Conservation (phyloP, 2,113 vertebrate species). For the Hemiscyllium ocellatum region DNA sequence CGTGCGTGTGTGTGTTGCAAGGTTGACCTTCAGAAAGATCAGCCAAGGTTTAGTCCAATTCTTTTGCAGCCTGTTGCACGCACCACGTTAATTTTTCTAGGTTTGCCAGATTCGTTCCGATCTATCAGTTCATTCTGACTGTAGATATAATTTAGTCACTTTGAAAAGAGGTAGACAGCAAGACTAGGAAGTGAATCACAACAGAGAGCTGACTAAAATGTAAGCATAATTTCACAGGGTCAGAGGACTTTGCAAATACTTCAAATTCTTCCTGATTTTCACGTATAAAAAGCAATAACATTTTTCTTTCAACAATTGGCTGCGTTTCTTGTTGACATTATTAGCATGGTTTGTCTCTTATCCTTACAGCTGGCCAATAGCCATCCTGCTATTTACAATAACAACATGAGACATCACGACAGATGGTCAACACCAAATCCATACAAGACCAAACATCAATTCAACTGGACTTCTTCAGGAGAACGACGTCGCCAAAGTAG, state of each 20-base stretch:
- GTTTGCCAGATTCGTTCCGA: background rate
- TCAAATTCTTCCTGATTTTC: slow-evolving; percentile 33
- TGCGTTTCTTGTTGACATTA: background rate
- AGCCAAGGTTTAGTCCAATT: background rate
- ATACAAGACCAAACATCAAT: slow-evolving; percentile 35
- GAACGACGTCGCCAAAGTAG: slow-evolving; percentile 14
- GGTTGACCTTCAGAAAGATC: background rate
- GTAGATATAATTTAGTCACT: background rate
- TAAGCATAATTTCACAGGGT: background rate
- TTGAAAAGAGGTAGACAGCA: background rate
- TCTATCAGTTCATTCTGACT: background rate
- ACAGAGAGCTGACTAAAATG: background rate
- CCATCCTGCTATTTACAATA: slow-evolving; percentile 31
- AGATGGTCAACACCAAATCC: slow-evolving; percentile 31
- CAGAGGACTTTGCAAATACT: background rate
- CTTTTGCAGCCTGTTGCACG: background rate
- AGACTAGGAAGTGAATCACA: too few relatives aligned
- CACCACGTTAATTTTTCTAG: background rate
- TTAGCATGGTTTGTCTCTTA: background rate
- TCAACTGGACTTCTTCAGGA: slow-evolving; percentile 17
- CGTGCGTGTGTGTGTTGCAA: background rate
- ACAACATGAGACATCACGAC: slow-evolving; percentile 26
- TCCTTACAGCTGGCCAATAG: slow-evolving; percentile 7
- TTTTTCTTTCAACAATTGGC: background rate
- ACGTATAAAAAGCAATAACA: background rate